Conservation (phyloP, 2,797 vertebrate genomes). For the Telmatherina bonti region DNA sequence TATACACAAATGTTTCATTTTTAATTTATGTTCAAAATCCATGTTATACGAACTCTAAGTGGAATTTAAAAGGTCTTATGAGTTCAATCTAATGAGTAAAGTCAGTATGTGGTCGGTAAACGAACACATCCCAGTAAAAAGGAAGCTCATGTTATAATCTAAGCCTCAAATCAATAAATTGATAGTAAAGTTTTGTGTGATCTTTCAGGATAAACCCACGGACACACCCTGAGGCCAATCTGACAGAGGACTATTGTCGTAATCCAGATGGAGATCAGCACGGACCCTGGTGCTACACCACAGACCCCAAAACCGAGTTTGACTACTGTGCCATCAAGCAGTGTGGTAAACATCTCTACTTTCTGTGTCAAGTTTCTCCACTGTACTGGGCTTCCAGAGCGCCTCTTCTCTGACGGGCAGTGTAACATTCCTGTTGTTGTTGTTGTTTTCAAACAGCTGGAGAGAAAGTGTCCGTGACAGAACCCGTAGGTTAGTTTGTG, state of each 20-base stretch:
- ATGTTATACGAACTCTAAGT: neutral
- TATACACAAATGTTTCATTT: neutral
- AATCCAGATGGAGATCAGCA: slow-evolving; percentile 95
- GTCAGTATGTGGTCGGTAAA: neutral
- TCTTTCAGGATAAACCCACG: slow-evolving; percentile 86
- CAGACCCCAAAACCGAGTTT: slow-evolving; percentile 91
- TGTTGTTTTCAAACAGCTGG: slow-evolving; percentile 79
- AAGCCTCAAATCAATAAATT: neutral
- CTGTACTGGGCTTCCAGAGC: slow-evolving; percentile 13
- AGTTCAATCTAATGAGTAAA: neutral
- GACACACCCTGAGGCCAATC: slow-evolving; percentile 84
- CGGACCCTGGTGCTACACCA: slow-evolving; percentile 97
- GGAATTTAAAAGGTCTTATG: neutral
- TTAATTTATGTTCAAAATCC: neutral
- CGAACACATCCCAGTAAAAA: neutral
- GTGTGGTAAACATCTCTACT: slow-evolving; percentile 81
- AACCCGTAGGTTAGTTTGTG: slow-evolving; percentile 77
- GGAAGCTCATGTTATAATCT: neutral
- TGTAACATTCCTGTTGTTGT: slow-evolving; percentile 43
- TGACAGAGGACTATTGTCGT: slow-evolving; percentile 94
- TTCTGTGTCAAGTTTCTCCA: slow-evolving; percentile 11
- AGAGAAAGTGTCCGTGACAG: slow-evolving; percentile 75
- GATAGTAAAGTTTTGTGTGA: slow-evolving; percentile 7
- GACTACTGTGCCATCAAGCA: slow-evolving; percentile 96
- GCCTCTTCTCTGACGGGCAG: slow-evolving; percentile 11